Conservation (phyloP, 2,113 vertebrate species). For the Sander vitreus region DNA sequence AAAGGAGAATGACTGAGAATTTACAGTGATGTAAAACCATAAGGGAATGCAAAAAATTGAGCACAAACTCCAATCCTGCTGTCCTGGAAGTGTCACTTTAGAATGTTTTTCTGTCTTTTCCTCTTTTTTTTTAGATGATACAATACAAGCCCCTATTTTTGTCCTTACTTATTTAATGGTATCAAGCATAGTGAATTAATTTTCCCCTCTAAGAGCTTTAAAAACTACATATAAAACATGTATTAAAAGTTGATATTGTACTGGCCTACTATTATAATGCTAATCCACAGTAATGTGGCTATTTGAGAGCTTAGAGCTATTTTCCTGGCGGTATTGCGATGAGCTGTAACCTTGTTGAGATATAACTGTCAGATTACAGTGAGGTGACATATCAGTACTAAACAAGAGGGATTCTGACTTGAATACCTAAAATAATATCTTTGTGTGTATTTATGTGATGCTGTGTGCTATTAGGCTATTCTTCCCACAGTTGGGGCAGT, state of each 20-base stretch:
- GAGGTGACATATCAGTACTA: conserved; percentile 11
- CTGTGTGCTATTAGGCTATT: not conserved
- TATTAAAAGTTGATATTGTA: conserved; percentile 21
- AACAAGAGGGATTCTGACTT: conserved; percentile 13
- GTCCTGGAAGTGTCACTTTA: conserved; percentile 55
- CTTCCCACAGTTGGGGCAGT: not conserved
- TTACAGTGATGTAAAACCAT: conserved; percentile 11
- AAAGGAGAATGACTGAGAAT: conserved; percentile 6
- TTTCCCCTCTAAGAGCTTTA: not conserved
- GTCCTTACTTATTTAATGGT: conserved; percentile 23
- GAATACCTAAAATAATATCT: conserved; percentile 27
- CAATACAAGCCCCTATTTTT: conserved; percentile 1
- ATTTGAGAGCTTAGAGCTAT: conserved; percentile 17
- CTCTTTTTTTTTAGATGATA: not conserved
- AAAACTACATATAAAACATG: conserved; percentile 20
- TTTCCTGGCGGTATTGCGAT: conserved; percentile 4
- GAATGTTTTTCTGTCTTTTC: not conserved
- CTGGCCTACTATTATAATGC: not conserved
- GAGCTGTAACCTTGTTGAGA: conserved; percentile 34
- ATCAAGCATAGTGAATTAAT: not conserved
- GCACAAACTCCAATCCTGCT: conserved; percentile 28
- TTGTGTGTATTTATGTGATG: conserved; percentile 13
- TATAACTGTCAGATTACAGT: conserved; percentile 41
- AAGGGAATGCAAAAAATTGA: conserved; percentile 33
- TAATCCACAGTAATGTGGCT: conserved; percentile 15